phyloP scores from a whole-genome alignment of 2,113 vertebrate genomes.

The Capreolus pygargus region DNA sequence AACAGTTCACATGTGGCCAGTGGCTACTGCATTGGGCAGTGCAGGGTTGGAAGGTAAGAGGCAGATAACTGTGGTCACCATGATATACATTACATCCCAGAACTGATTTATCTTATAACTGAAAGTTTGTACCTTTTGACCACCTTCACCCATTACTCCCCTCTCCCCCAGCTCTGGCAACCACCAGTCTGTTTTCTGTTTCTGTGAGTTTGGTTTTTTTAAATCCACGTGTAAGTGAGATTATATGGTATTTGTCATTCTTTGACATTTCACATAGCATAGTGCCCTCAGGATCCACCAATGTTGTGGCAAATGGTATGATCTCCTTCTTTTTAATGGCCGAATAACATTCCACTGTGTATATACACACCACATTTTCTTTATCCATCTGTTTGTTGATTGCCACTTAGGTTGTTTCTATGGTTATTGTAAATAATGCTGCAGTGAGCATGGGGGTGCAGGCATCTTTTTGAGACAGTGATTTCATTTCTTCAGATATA shows the following conservation, averaged over 20 bases:
- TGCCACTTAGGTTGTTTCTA: not conserved
- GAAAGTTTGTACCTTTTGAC: not conserved
- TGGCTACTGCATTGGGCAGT: accelerated
- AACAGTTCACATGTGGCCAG: not conserved
- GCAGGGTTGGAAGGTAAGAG: not conserved
- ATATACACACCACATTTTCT: not conserved
- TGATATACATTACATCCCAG: not conserved
- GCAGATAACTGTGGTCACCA: not conserved
- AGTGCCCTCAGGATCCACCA: not conserved
- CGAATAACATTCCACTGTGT: not conserved
- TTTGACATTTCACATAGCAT: not conserved
- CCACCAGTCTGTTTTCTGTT: not conserved
- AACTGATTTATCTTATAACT: not conserved
- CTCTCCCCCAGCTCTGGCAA: not conserved
- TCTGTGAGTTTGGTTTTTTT: not conserved
- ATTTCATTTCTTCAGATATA: not conserved
- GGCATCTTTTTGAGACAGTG: not conserved
- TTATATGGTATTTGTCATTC: not conserved
- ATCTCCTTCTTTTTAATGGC: not conserved
- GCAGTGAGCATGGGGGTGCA: not conserved
- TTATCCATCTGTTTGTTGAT: not conserved
- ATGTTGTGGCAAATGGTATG: not conserved
- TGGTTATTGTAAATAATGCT: not conserved
- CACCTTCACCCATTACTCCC: not conserved
- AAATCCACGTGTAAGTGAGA: not conserved